Base-by-base conservation (phyloP, 1,140 invertebrate genomes). In the Monochamus saltuarius region DNA sequence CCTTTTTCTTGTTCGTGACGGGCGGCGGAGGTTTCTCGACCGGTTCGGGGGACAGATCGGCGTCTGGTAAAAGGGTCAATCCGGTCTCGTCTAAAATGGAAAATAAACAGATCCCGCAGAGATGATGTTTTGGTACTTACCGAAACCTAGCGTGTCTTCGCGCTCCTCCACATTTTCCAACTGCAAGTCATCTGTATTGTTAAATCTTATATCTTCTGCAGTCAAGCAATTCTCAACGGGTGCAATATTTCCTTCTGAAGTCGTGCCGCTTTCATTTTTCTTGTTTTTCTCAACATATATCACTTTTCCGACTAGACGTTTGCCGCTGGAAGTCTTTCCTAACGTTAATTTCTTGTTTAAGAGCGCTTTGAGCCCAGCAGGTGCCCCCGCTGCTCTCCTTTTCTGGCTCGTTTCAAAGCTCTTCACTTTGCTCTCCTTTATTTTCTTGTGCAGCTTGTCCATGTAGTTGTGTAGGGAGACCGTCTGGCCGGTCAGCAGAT, bases 311-410 rank as follows among this genome's bases (percentile, higher is more conserved):
- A 70, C 53, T 10, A 70, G 55, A 16, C 40, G 50, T 39, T 68
- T 68, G 4, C 68, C 68, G 8, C 51, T 56, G 40, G 40, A 19
- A 0, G 66, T 68, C 52, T 55, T 56, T 6, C 68, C 66, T 8
- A 70, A 60, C 2, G 54, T 53, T 11, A 70, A 61, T 55, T 68
- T 70, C 42, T 52, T 68, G 51, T 70, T 63, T 14, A 70, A 60
- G 10, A 64, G 54, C 14, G 61, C 62, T 8, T 37, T 59, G 17
- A 67, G 49, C 22, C 45, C 52, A 10, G 42, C 42, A 19, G 49
- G 9, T 46, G 37, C 38, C 22, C 13, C 13, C 42, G 22, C 54
- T 22, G 35, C 38, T 45, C 13, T 55, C 42, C n/a, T 43, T 49
- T 10, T 53, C 52, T 49, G 22, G 6, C 49, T 59, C 10, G n/a